Conservation (phyloP, 2,888 invertebrate species). For the Brachylomia viminalis region DNA sequence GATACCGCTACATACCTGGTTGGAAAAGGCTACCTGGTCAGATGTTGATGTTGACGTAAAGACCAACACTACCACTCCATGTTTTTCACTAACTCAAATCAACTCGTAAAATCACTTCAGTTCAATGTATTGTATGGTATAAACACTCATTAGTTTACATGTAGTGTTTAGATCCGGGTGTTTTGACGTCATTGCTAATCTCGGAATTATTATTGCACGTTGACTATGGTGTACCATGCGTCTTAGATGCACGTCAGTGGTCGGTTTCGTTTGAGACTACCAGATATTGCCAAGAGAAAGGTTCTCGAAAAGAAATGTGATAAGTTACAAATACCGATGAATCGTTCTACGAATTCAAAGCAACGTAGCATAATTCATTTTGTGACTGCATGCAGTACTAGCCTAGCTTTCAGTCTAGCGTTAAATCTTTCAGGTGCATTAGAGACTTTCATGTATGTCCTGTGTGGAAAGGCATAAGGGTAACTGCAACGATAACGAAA, state of each 20-base stretch:
- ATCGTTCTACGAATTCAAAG: not conserved
- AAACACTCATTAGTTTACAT: slow-evolving; percentile 33
- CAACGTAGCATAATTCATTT: not conserved
- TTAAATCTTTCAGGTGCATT: no score
- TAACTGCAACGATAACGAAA: no score
- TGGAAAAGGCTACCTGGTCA: not conserved
- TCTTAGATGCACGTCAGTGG: not conserved
- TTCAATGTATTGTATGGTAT: slow-evolving; percentile 28
- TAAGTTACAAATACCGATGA: no score
- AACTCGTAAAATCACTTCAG: slow-evolving; percentile 31
- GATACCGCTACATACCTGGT: not conserved
- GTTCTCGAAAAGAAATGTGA: no score
- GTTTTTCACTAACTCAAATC: not conserved
- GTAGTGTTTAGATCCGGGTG: slow-evolving; percentile 42
- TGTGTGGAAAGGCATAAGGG: no score
- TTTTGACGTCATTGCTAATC: slow-evolving; percentile 40
- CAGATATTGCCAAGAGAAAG: no score
- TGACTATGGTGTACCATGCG: slow-evolving; percentile 4
- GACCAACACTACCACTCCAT: not conserved
- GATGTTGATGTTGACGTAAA: not conserved
- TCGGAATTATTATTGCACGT: slow-evolving; percentile 26
- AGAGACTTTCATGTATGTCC: no score
- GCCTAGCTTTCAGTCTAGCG: no score
- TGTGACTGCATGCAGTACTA: no score
- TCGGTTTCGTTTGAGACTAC: not conserved